phyloP scores from a whole-genome alignment of 2,113 vertebrate genomes.

The Ancistrus triradiatus region DNA sequence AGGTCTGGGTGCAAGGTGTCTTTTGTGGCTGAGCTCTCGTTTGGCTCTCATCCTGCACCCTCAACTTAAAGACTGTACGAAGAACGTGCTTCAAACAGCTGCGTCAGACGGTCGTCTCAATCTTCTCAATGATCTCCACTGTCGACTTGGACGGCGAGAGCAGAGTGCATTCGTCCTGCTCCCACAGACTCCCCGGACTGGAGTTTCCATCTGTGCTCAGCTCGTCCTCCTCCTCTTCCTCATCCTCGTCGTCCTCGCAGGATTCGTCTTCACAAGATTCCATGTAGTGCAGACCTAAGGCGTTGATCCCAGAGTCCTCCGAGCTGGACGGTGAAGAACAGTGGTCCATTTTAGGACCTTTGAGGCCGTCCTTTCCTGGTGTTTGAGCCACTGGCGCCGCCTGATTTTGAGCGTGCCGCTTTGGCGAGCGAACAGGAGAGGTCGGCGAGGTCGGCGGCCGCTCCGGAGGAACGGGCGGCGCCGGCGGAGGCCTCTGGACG shows the following conservation, averaged over 20 bases:
- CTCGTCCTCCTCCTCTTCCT: constrained; percentile 55
- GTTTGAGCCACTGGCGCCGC: constrained; percentile 22
- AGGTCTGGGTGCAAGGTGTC: not conserved
- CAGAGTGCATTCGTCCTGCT: constrained; percentile 76
- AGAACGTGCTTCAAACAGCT: not conserved
- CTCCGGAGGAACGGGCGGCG: constrained; percentile 44
- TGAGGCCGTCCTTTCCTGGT: constrained; percentile 22
- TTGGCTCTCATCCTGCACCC: constrained; percentile 10
- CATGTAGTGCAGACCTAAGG: constrained; percentile 76
- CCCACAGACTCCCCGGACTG: constrained; percentile 80
- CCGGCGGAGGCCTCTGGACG: constrained; percentile 73
- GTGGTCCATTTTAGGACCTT: constrained; percentile 74
- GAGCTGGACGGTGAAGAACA: constrained; percentile 85
- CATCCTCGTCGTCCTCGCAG: constrained; percentile 76
- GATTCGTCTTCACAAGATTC: constrained; percentile 85
- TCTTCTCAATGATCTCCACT: constrained; percentile 85
- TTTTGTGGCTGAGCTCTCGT: constrained; percentile 17
- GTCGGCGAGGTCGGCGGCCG: not conserved
- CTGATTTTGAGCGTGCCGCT: constrained; percentile 30
- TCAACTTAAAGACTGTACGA: not conserved
- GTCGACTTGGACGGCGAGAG: constrained; percentile 79
- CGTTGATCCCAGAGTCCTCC: constrained; percentile 86
- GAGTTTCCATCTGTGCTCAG: constrained; percentile 71
- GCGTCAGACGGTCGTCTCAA: constrained; percentile 84
- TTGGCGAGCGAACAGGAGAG: constrained; percentile 33